Conservation (phyloP, 2,797 vertebrate species). For the Cossypha polioptera region DNA sequence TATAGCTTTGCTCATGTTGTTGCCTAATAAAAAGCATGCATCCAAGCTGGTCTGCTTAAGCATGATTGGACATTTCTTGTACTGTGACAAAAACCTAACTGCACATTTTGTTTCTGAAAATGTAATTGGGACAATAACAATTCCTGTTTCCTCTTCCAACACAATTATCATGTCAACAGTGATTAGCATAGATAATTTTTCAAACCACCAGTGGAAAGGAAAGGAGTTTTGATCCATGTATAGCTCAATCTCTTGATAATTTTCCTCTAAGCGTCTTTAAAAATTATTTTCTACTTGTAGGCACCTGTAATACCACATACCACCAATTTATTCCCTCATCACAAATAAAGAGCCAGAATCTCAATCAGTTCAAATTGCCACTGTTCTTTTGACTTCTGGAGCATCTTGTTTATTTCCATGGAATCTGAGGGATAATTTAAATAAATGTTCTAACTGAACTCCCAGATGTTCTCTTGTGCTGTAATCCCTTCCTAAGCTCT, state of each 20-base stretch:
- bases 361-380: neutral
- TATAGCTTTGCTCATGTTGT: conserved; percentile 62
- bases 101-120: conserved; percentile 50
- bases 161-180: conserved; percentile 37
- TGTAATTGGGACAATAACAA: conserved; percentile 26
- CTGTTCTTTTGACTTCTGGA: conserved; percentile 6
- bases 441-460: neutral
- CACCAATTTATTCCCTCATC: neutral
- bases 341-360: conserved; percentile 51
- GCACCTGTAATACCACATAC: conserved; percentile 27
- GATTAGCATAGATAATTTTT: conserved; percentile 40
- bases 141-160: conserved; percentile 22
- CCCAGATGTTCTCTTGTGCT: neutral
- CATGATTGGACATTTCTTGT: conserved; percentile 66
- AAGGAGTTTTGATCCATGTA: conserved; percentile 60
- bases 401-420: conserved; percentile 6
- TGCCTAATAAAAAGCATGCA: conserved; percentile 71
- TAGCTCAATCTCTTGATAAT: conserved; percentile 24
- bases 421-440: neutral
- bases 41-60: conserved; percentile 67
- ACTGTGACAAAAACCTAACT: conserved; percentile 60
- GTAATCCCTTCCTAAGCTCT: neutral
- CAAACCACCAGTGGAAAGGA: conserved; percentile 62
- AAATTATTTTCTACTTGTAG: conserved; percentile 59
- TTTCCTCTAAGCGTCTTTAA: conserved; percentile 46